These are phyloP conservation scores for Drosophila kohkoa DNA, from an alignment of 1,140 invertebrate genomes.

Conservation along the genomic window DNA sequence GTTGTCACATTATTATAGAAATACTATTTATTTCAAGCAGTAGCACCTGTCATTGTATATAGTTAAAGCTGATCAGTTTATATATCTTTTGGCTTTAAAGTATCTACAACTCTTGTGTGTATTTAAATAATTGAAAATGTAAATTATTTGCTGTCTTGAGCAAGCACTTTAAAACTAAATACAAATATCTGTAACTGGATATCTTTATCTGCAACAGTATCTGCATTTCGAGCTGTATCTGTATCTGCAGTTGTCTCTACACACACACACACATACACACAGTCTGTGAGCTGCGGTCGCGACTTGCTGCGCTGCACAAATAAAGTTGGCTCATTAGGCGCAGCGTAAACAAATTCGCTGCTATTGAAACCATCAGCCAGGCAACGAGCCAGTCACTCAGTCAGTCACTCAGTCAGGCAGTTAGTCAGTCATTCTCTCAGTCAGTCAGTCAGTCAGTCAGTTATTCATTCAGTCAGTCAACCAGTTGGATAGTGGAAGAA, in stretches of 20 bases:
- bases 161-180: neutral
- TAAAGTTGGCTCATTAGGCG: conserved; percentile 70
- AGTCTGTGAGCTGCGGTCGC: conserved; percentile 55
- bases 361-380: conserved; percentile 42
- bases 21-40: too few species aligned
- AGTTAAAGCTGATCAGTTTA: too few species aligned
- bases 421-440: neutral
- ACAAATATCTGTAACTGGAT: neutral
- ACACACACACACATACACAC: conserved; percentile 2
- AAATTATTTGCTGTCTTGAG: too few species aligned
- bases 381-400: conserved; percentile 15
- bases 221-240: conserved; percentile 14
- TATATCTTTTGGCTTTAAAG: too few species aligned
- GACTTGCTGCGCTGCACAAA: conserved; percentile 64
- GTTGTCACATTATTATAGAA: too few species aligned
- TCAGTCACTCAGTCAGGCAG: conserved; percentile 4
- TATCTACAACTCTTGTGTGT: neutral
- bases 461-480: conserved; percentile 23
- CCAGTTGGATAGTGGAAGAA: conserved; percentile 46
- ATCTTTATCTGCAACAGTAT: neutral
- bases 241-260: conserved; percentile 5
- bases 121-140: neutral
- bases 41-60: too few species aligned
- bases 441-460: neutral
- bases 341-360: conserved; percentile 73